phyloP scores from a whole-genome alignment of 1,140 invertebrate genomes.

The Drosophila tsacasi region DNA sequence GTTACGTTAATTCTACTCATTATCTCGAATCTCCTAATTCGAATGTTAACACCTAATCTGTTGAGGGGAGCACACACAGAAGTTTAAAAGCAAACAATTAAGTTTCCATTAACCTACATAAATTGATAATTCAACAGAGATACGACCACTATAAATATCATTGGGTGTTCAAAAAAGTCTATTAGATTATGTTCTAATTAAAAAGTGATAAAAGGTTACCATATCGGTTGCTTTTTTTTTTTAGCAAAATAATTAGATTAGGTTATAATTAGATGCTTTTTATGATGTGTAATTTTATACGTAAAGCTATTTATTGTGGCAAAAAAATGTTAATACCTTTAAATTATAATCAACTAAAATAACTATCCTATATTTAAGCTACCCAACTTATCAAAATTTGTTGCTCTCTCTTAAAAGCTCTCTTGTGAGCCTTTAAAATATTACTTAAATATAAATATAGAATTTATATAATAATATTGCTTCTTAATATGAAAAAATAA shows the following conservation, averaged over 20 bases:
- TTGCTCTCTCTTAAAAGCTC: no score
- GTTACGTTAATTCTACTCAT: constrained; percentile 29
- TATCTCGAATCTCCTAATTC: constrained; percentile 26
- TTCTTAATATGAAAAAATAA: background rate
- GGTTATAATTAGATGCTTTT: background rate
- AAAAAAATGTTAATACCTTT: background rate
- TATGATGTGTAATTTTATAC: background rate
- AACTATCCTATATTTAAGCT: no score
- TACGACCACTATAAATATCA: constrained; percentile 9
- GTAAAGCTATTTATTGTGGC: no score
- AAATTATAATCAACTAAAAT: no score
- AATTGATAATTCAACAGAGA: constrained; percentile 17
- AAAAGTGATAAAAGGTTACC: background rate
- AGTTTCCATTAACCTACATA: constrained; percentile 28
- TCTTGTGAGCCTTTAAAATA: background rate
- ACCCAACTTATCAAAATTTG: no score
- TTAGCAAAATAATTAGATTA: background rate
- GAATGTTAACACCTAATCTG: constrained; percentile 20
- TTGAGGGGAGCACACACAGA: background rate
- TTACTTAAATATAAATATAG: background rate
- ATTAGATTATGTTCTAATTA: constrained; percentile 2
- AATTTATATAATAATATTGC: background rate
- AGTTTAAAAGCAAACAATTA: constrained; percentile 25
- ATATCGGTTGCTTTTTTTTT: background rate
- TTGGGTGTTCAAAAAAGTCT: background rate